A percentile compares a stretch with the other conserved stretches of the same genome.
phyloP scores from a whole-genome alignment of 2,797 vertebrate genomes.

The Discoglossus pictus region DNA sequence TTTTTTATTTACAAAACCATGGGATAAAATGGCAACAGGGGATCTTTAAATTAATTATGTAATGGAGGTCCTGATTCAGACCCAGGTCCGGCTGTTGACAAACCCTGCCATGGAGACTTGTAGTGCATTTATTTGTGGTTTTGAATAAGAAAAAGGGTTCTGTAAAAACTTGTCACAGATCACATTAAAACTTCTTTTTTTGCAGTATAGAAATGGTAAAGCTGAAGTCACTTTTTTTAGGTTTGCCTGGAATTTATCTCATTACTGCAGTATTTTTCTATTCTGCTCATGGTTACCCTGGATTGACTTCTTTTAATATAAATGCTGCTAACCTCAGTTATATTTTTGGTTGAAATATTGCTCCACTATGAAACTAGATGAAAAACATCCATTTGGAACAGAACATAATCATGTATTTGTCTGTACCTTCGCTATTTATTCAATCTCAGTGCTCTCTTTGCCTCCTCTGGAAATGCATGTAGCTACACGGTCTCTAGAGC shows the following conservation, averaged over 20 bases:
- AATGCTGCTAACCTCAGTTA: background rate
- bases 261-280: background rate
- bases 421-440: background rate
- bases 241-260: background rate
- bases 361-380: constrained; percentile 20
- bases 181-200: no score
- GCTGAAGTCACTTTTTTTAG: no score
- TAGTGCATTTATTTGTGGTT: no score
- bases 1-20: no score
- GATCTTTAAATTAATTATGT: no score
- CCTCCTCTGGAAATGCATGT: constrained; percentile 29
- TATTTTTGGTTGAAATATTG: constrained; percentile 14
- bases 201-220: no score
- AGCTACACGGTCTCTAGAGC: constrained; percentile 30
- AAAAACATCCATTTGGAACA: constrained; percentile 34
- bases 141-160: no score
- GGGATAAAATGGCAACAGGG: no score
- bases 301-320: background rate
- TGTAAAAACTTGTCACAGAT: no score
- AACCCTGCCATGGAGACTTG: no score
- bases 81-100: no score
- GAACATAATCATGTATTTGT: constrained; percentile 26
- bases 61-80: no score
- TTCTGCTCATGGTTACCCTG: background rate
- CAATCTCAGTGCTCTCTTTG: constrained; percentile 18